Evolutionary conservation across 2,888 invertebrate genomes (phyloP).

Genomic region (Lampropteryx suffumata): DNA sequence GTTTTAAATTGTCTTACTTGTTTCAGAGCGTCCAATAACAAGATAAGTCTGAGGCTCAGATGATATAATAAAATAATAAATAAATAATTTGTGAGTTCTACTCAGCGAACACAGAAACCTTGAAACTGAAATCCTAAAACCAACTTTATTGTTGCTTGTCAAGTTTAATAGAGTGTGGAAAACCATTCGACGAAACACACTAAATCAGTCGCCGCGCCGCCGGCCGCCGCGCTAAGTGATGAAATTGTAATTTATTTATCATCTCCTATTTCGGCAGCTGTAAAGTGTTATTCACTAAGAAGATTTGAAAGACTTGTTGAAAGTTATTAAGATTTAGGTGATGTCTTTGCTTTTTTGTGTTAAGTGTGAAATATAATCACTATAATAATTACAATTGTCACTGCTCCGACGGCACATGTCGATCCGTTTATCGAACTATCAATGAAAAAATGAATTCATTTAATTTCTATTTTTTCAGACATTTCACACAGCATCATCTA

Average conservation of each 20-base stretch:
- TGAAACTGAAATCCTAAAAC: not conserved
- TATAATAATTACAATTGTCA: too few species aligned
- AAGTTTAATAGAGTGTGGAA: slow-evolving; percentile 13
- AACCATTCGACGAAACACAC: slow-evolving; percentile 7
- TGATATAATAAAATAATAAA: slow-evolving; percentile 2
- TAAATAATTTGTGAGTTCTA: not conserved
- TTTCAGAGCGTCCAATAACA: not conserved
- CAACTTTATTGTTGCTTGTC: not conserved
- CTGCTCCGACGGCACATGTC: too few species aligned
- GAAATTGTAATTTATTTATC: slow-evolving; percentile 25
- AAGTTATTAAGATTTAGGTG: not conserved
- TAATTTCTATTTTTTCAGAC: too few species aligned
- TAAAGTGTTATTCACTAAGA: slow-evolving; percentile 2
- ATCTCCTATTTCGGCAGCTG: slow-evolving; percentile 14
- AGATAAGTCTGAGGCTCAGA: not conserved
- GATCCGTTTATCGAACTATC: too few species aligned
- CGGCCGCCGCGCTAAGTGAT: slow-evolving; percentile 26
- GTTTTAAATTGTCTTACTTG: too few species aligned
- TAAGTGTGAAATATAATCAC: too few species aligned
- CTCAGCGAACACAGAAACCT: not conserved
- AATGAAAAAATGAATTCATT: too few species aligned
- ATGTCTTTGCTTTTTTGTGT: too few species aligned
- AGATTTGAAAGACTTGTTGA: slow-evolving; percentile 11
- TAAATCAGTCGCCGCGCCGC: slow-evolving; percentile 16
- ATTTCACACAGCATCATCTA: too few species aligned